Evolutionary conservation across 2,113 vertebrate species (phyloP), one percentile per base, ranked within the genome.

Genomic region (Campylorhamphus procurvoides): DNA sequence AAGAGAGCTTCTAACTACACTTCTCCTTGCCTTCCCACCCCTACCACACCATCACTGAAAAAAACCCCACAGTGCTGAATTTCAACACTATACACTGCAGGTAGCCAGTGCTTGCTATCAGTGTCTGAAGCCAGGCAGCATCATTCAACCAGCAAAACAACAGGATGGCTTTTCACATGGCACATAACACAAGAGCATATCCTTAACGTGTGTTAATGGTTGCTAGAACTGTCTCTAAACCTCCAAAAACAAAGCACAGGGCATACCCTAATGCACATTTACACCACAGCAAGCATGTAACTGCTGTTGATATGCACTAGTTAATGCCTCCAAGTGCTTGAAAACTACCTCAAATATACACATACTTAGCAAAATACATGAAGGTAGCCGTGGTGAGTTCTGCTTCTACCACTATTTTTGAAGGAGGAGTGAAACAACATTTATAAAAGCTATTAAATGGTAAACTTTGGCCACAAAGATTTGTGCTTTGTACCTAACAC

Each of bases 71-170:
- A 46, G 59, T 0, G 0, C 27, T 47, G 39, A 67, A 53, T 71
- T 67, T 91, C 0, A 0, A 33, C 40, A 39, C 12, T 15, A 5
- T 6, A 23, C 0, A 2, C 49, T 28, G 44, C 53, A 50, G 81
- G 16, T 39, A 71, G 37, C 9, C n/a, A 12, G 18, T 2, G 33
- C 29, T 82, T 72, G 62, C 74, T 46, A 42, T 42, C 31, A 23
- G 14, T 7, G 23, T 22, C 72, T 2, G 0, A 87, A 44, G 73
- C 15, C 25, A 62, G 35, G 23, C 81, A 83, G 37, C 47, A 15
- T 33, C 28, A 8, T 63, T 69, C 66, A 60, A 28, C 53, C 55
- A 80, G 63, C 64, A 56, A 89, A 39, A 44, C 8, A 77, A 28
- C 11, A 64, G 59, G 20, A 28, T 37, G 47, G 35, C 35, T 67